A percentile compares a stretch with the other conserved stretches of the same genome.
Evolutionary conservation across 2,888 invertebrate species (phyloP).

Genomic region (Odontothrips loti): DNA sequence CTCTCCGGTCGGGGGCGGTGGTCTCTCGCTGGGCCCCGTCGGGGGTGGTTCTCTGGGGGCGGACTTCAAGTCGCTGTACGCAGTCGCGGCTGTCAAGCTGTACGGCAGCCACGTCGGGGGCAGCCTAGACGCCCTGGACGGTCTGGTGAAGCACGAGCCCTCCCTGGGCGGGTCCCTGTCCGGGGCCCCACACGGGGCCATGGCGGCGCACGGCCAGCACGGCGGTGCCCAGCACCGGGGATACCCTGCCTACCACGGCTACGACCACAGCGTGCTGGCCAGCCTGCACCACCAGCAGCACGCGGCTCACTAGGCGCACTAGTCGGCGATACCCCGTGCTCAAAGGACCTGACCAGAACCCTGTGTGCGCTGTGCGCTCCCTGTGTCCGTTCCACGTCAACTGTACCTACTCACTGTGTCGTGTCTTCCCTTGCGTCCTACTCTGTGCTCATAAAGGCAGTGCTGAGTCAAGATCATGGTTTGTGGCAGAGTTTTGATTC

Average conservation of each 20-base stretch:
- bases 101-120: not conserved
- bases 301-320: not conserved
- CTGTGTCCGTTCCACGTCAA: too few relatives aligned
- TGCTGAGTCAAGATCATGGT: too few relatives aligned
- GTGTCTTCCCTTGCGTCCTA: too few relatives aligned
- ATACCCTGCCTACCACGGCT: not conserved
- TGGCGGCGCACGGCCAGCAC: not conserved
- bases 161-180: not conserved
- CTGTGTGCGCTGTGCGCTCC: too few relatives aligned
- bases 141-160: slow-evolving; percentile 4
- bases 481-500: too few relatives aligned
- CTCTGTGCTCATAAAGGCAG: too few relatives aligned
- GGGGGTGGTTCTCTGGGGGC: not conserved
- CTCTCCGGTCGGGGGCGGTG: slow-evolving; percentile 2
- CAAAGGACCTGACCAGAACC: too few relatives aligned
- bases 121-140: not conserved
- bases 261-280: not conserved
- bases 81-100: slow-evolving; percentile 2
- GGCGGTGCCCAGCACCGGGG: not conserved
- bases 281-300: slow-evolving; percentile 13
- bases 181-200: not conserved
- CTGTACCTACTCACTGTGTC: too few relatives aligned
- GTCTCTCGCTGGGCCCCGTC: not conserved
- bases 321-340: too few relatives aligned
- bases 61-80: not conserved